phyloP scores from a whole-genome alignment of 2,888 invertebrate genomes.

The Latrodectus elegans region DNA sequence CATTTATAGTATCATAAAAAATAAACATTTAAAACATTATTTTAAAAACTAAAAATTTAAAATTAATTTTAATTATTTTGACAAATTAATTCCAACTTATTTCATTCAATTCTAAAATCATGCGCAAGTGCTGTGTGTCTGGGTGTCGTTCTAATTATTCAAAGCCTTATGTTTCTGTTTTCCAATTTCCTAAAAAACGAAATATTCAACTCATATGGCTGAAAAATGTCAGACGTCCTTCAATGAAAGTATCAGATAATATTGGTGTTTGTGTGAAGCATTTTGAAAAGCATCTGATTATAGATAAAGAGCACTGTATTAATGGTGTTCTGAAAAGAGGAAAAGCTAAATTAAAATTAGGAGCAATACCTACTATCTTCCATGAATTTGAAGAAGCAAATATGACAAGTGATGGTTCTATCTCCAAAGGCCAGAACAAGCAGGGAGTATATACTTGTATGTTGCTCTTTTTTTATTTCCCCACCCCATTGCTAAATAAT shows the following conservation, averaged over 20 bases:
- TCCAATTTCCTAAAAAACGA: background rate
- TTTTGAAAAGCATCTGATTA: background rate
- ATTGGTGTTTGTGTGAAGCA: conserved; percentile 4
- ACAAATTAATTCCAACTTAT: background rate
- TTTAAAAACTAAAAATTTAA: background rate
- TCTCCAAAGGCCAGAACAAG: too few relatives aligned
- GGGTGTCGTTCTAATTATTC: background rate
- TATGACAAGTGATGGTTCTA: too few relatives aligned
- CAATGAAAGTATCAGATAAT: background rate
- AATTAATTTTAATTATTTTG: background rate
- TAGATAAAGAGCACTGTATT: background rate
- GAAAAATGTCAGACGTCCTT: background rate
- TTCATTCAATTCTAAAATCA: background rate
- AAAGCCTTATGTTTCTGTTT: background rate
- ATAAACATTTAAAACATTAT: background rate
- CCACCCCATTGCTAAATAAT: background rate
- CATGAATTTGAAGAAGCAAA: too few relatives aligned
- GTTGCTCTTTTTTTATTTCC: background rate
- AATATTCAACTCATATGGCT: background rate
- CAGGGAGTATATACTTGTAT: too few relatives aligned
- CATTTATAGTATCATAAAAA: too few relatives aligned
- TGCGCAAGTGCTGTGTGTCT: conserved; percentile 7
- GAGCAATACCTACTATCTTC: background rate
- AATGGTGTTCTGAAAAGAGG: background rate
- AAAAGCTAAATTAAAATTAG: background rate